Evolutionary conservation across 2,888 invertebrate genomes (phyloP).

Genomic region (Cryptocheilus praepositus): DNA sequence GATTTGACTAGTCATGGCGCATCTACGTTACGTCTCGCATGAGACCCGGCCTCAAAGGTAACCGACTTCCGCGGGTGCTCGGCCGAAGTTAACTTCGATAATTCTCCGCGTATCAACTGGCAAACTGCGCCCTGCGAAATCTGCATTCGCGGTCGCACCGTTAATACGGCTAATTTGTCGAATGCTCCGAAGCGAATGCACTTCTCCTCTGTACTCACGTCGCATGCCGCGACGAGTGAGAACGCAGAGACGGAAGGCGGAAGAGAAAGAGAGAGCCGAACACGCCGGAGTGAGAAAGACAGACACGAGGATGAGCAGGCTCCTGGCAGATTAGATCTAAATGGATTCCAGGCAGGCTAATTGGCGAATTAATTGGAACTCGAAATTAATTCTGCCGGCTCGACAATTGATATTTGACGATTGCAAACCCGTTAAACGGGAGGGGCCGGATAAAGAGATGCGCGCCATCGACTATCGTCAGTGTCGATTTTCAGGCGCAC

Average conservation of each 20-base stretch:
- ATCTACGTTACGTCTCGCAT: too few species aligned
- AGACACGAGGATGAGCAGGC: slow-evolving; percentile 40
- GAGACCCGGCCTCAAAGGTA: too few species aligned
- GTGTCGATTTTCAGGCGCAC: too few species aligned
- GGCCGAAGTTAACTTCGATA: background rate
- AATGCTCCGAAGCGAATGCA: slow-evolving; percentile 59
- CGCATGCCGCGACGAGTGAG: slow-evolving; percentile 40
- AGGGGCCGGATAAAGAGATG: background rate
- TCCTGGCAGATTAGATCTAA: slow-evolving; percentile 63
- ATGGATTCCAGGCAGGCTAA: slow-evolving; percentile 58
- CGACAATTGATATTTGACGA: slow-evolving; percentile 53
- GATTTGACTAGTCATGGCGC: background rate
- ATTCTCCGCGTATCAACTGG: background rate
- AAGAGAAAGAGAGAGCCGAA: background rate
- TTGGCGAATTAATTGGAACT: slow-evolving; percentile 65
- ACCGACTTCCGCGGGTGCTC: too few species aligned
- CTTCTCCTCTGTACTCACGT: slow-evolving; percentile 39
- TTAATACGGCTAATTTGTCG: slow-evolving; percentile 61
- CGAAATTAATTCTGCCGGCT: slow-evolving; percentile 54
- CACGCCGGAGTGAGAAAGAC: slow-evolving; percentile 23
- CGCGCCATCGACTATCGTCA: too few species aligned
- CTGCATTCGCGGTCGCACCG: slow-evolving; percentile 45
- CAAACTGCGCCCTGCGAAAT: slow-evolving; percentile 33
- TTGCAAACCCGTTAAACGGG: background rate
- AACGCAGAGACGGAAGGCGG: background rate